Evolutionary conservation across 2,797 vertebrate genomes (phyloP), one percentile per base, ranked within the genome.

Genomic region (Chelidonichthys spinosus): DNA sequence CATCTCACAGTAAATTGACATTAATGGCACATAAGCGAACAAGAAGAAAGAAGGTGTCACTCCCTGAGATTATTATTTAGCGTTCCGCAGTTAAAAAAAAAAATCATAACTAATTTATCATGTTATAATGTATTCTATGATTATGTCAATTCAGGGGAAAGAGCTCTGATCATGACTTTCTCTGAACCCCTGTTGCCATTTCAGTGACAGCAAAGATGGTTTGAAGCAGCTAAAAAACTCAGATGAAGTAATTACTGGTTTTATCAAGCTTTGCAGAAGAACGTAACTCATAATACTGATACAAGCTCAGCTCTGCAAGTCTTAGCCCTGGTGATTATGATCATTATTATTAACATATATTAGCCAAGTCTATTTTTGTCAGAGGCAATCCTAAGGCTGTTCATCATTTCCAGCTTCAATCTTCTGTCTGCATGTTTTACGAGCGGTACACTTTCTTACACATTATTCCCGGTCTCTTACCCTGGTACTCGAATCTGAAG

Each of bases 401-500:
- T 66, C 15, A 44, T 64, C 60, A 72, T 61, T 72, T 64, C 15
- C 42, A 60, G 14, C 56, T 72, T 42, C 7, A 37, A 63, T 67
- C 69, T 37, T 42, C 11, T 6, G 32, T 25, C 11, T 13, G 25
- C 49, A 52, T 78, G 40, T 54, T 78, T 71, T 32, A 33, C 11
- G 11, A 2, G 17, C 15, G 43, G 59, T 11, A 11, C 2, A 42
- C 17, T 52, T 46, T 47, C 17, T 43, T 0, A 56, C 17, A 66
- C 10, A 62, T n/a, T 2, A 6, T 60, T 56, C 6, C 60, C 62
- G 18, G 56, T 64, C 46, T 78, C 94, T 95, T 85, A 98, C 98
- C 97, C 79, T 99, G 97, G 87, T 98, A 99, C 56, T 98, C 97
- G 67, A 99, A 95, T 89, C 96, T 95, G 93, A 99, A 99, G 43